Conservation (phyloP, 2,797 vertebrate genomes). For the Momotus momota region DNA sequence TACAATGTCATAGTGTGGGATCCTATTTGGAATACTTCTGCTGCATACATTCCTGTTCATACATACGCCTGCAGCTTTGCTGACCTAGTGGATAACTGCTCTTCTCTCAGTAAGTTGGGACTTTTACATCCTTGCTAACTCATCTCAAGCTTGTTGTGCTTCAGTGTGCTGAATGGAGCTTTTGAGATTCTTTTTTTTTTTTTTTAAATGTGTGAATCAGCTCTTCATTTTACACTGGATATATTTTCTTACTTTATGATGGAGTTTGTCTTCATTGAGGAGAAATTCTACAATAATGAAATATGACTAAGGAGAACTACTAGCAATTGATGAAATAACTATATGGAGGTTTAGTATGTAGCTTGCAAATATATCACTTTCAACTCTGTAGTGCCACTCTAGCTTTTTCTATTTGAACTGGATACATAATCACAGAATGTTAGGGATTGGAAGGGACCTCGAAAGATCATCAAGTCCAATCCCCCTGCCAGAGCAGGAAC, state of each 20-base stretch:
- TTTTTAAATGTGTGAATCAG: background rate
- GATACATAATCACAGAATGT: background rate
- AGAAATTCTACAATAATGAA: background rate
- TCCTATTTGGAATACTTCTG: constrained; percentile 86
- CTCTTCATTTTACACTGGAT: background rate
- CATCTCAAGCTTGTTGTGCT: background rate
- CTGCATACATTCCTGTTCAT: constrained; percentile 91
- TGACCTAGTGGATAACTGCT: constrained; percentile 82
- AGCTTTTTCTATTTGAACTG: background rate
- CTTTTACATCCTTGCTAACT: background rate
- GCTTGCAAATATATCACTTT: background rate
- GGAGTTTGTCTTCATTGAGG: background rate
- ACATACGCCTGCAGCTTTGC: constrained; percentile 92
- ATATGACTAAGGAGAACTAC: background rate
- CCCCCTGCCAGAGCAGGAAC: too few species aligned
- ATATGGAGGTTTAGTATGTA: background rate
- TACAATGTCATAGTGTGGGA: constrained; percentile 92
- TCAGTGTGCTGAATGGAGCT: background rate
- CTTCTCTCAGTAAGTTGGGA: constrained; percentile 84
- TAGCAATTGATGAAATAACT: background rate
- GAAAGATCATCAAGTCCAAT: too few species aligned
- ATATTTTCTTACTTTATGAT: background rate
- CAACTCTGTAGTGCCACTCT: background rate
- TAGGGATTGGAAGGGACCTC: too few species aligned
- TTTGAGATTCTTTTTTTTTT: background rate